These are phyloP conservation scores for Eumacrocentrus americanus DNA, from an alignment of 2,888 invertebrate genomes.

Conservation along the genomic window DNA sequence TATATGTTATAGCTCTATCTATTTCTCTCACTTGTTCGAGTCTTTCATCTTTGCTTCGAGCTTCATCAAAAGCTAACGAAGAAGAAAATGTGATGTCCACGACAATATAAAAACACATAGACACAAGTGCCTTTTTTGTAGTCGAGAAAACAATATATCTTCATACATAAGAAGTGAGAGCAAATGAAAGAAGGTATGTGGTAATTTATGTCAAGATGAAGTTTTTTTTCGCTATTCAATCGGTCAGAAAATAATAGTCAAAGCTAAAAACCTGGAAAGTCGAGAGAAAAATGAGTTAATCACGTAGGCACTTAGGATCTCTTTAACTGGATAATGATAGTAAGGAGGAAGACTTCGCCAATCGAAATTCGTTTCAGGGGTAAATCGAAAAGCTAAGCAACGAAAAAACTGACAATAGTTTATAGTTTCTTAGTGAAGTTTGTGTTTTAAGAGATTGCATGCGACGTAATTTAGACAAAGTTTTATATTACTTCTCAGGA, in stretches of 20 bases:
- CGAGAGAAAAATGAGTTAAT: not conserved
- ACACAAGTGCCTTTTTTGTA: slow-evolving; percentile 23
- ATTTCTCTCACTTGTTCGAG: slow-evolving; percentile 12
- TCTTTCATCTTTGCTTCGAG: slow-evolving; percentile 10
- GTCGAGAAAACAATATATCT: slow-evolving; percentile 3
- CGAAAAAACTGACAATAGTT: not conserved
- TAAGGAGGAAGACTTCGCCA: not conserved
- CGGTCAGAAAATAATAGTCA: not conserved
- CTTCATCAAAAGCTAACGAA: slow-evolving; percentile 6
- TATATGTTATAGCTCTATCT: slow-evolving; percentile 18
- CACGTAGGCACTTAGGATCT: not conserved
- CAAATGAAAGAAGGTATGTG: not conserved
- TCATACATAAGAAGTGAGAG: not conserved
- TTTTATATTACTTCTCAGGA: not conserved
- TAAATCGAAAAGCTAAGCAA: not conserved
- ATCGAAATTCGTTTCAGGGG: too few relatives aligned
- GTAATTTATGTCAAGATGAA: not conserved
- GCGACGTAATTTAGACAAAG: not conserved
- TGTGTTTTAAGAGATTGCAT: not conserved
- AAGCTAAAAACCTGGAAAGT: not conserved
- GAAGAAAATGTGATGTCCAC: slow-evolving; percentile 10
- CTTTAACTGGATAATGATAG: not conserved
- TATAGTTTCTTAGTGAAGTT: not conserved
- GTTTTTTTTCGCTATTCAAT: not conserved
- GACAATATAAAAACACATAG: not conserved